phyloP scores from a whole-genome alignment of 2,113 vertebrate species.

The Scalopus aquaticus region DNA sequence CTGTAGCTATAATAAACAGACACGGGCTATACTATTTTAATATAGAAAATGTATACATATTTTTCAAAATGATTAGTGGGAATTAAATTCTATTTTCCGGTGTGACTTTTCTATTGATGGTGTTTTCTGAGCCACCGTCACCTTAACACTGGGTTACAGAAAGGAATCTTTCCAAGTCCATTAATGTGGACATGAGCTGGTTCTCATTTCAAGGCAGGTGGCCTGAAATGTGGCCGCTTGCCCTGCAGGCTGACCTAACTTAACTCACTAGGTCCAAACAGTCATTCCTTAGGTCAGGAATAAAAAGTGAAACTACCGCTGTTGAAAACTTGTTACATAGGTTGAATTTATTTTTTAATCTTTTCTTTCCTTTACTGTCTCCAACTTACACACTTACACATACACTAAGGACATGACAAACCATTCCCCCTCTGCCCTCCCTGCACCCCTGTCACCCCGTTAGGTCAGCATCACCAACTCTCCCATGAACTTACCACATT shows the following conservation, averaged over 20 bases:
- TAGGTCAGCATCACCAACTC: not conserved
- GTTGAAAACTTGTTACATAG: not conserved
- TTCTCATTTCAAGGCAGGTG: not conserved
- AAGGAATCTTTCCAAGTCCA: not conserved
- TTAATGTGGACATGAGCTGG: not conserved
- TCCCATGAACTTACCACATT: not conserved
- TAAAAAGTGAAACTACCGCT: not conserved
- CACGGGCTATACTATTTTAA: not conserved
- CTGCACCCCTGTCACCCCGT: not conserved
- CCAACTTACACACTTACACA: not conserved
- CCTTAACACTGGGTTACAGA: not conserved
- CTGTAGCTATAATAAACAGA: not conserved
- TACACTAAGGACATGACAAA: not conserved
- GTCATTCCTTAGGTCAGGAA: not conserved
- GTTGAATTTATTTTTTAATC: not conserved
- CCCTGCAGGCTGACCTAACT: not conserved
- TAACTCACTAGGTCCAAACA: not conserved
- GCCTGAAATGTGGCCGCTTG: not conserved
- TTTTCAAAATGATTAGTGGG: conserved; percentile 11
- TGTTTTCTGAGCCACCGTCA: not conserved
- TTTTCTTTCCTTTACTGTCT: not conserved
- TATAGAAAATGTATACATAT: not conserved
- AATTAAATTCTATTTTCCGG: conserved; percentile 12
- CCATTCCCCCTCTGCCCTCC: not conserved
- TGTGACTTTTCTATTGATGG: not conserved